phyloP scores from a whole-genome alignment of 1,140 invertebrate genomes.

The Drosophila sucinea region DNA sequence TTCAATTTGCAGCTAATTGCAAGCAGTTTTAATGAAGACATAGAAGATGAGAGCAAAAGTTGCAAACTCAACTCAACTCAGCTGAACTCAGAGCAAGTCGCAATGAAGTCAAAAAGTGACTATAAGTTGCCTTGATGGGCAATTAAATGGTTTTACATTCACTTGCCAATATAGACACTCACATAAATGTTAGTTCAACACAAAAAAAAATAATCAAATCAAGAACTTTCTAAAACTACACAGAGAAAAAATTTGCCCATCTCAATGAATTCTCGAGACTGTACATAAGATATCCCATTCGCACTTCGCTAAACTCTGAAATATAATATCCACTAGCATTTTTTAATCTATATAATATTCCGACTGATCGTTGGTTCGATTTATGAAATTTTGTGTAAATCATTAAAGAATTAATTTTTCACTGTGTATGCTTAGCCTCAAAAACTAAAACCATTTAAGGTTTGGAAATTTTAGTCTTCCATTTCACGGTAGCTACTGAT shows the following conservation, averaged over 20 bases:
- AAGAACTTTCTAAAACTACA: constrained; percentile 13
- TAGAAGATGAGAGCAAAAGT: constrained; percentile 14
- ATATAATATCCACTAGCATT: no score
- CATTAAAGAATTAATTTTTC: neutral
- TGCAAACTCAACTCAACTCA: neutral
- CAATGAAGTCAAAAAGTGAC: neutral
- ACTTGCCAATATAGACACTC: neutral
- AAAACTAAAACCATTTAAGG: constrained; percentile 15
- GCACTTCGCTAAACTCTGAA: no score
- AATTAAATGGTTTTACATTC: constrained; percentile 1
- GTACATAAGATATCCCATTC: no score
- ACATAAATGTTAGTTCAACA: neutral
- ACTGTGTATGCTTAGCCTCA: neutral
- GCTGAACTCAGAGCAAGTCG: neutral
- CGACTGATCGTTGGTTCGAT: no score
- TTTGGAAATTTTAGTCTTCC: constrained; percentile 48
- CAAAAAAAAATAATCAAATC: neutral
- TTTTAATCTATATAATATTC: no score
- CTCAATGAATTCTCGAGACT: no score
- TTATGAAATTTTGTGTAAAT: no score
- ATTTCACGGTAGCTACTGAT: constrained; percentile 56
- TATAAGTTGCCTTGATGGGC: neutral
- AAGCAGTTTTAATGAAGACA: constrained; percentile 51
- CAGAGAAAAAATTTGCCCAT: neutral
- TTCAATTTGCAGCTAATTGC: constrained; percentile 70